phyloP scores from a whole-genome alignment of 2,888 invertebrate genomes.

The Sinohyriopsis cumingii region DNA sequence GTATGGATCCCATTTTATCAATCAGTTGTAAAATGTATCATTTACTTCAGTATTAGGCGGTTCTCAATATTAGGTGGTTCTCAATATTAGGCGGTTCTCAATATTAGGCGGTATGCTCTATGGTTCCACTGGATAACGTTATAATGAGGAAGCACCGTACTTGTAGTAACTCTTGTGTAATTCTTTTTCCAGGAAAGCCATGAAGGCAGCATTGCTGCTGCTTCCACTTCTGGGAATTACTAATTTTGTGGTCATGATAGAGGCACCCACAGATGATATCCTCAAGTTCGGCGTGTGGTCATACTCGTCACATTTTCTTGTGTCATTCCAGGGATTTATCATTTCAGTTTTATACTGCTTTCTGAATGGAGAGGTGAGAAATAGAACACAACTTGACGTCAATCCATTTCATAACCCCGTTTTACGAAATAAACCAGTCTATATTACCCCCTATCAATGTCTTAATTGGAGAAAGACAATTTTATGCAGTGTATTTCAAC shows the following conservation, averaged over 20 bases:
- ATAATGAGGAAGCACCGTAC: too few relatives aligned
- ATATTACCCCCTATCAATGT: not conserved
- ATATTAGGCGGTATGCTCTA: too few relatives aligned
- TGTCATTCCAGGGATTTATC: conserved; percentile 74
- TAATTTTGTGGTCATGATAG: conserved; percentile 73
- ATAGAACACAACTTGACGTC: conserved; percentile 49
- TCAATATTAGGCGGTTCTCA: too few relatives aligned
- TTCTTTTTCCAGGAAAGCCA: conserved; percentile 71
- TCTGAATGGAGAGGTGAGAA: conserved; percentile 70
- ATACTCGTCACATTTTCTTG: conserved; percentile 71
- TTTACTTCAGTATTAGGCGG: too few relatives aligned
- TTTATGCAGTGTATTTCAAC: too few relatives aligned
- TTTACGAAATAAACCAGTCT: not conserved
- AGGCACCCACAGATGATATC: conserved; percentile 64
- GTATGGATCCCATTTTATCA: too few relatives aligned
- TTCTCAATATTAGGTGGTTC: too few relatives aligned
- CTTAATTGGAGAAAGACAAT: not conserved
- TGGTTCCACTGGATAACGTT: too few relatives aligned
- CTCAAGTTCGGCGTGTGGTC: conserved; percentile 70
- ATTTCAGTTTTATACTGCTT: conserved; percentile 75
- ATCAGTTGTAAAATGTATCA: too few relatives aligned
- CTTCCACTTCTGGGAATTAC: conserved; percentile 74
- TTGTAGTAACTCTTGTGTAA: too few relatives aligned
- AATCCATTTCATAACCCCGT: not conserved
- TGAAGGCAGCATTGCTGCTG: conserved; percentile 74